Conservation (phyloP, 2,888 invertebrate genomes). For the Thymelicus lineola region DNA sequence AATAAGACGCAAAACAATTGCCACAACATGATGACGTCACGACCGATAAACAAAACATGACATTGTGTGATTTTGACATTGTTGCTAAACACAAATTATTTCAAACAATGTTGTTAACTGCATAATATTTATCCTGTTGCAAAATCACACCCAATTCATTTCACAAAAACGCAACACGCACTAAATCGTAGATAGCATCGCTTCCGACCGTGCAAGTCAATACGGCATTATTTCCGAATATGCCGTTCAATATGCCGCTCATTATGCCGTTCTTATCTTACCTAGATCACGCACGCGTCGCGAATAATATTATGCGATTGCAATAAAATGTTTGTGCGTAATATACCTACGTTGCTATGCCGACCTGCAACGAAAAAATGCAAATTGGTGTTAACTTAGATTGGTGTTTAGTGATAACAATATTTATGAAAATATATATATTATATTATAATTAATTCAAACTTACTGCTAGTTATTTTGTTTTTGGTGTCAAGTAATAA, state of each 20-base stretch:
- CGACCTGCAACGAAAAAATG: constrained; percentile 2
- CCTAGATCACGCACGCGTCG: constrained; percentile 17
- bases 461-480: too few relatives aligned
- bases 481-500: too few relatives aligned
- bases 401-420: too few relatives aligned
- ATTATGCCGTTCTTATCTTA: constrained; percentile 8
- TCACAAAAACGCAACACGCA: not conserved
- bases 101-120: not conserved
- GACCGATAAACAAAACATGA: too few relatives aligned
- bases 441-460: too few relatives aligned
- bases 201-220: not conserved
- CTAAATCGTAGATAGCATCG: not conserved
- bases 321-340: constrained; percentile 29
- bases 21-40: too few relatives aligned
- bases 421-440: too few relatives aligned
- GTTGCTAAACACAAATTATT: too few relatives aligned
- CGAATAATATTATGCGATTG: constrained; percentile 40
- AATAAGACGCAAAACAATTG: too few relatives aligned
- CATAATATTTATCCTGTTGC: not conserved
- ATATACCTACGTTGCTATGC: constrained; percentile 35
- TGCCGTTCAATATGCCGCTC: not conserved
- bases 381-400: not conserved
- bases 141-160: not conserved
- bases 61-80: too few relatives aligned
- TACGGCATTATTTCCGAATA: not conserved